Evolutionary conservation across 1,140 invertebrate genomes (phyloP).

Genomic region (Trissolcus basalis): DNA sequence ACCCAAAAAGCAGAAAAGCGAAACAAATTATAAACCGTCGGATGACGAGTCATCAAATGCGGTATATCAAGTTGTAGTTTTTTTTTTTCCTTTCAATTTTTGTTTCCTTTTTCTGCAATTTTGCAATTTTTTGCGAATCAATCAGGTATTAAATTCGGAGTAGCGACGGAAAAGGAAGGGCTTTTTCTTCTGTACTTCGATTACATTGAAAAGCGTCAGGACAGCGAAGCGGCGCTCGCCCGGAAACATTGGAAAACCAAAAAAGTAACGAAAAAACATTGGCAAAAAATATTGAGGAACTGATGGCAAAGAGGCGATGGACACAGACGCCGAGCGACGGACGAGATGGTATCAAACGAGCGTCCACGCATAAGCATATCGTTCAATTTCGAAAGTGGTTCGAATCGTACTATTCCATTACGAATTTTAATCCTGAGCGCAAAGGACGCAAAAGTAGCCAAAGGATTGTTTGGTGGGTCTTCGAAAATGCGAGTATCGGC

Average conservation of each 20-base stretch:
- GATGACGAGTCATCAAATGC: too few species aligned
- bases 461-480: conserved; percentile 26
- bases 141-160: conserved; percentile 18
- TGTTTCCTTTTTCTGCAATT: too few species aligned
- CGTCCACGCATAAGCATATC: conserved; percentile 28
- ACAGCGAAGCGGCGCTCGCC: conserved; percentile 25
- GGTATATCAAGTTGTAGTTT: too few species aligned
- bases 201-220: conserved; percentile 33
- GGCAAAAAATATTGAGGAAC: conserved; percentile 11
- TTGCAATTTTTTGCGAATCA: conserved; percentile 3
- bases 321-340: not conserved
- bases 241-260: conserved; percentile 34
- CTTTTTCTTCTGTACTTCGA: conserved; percentile 32
- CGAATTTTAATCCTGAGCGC: conserved; percentile 45
- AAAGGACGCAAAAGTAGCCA: conserved; percentile 25
- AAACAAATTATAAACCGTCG: not conserved
- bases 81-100: too few species aligned
- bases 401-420: conserved; percentile 49
- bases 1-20: not conserved
- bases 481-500: conserved; percentile 35
- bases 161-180: too few species aligned
- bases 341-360: conserved; percentile 5
- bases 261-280: conserved; percentile 2
- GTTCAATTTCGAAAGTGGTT: conserved; percentile 54
- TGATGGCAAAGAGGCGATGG: not conserved